Base-by-base conservation (phyloP, 2,113 vertebrate species). In the Tychaedon coryphoeus region DNA sequence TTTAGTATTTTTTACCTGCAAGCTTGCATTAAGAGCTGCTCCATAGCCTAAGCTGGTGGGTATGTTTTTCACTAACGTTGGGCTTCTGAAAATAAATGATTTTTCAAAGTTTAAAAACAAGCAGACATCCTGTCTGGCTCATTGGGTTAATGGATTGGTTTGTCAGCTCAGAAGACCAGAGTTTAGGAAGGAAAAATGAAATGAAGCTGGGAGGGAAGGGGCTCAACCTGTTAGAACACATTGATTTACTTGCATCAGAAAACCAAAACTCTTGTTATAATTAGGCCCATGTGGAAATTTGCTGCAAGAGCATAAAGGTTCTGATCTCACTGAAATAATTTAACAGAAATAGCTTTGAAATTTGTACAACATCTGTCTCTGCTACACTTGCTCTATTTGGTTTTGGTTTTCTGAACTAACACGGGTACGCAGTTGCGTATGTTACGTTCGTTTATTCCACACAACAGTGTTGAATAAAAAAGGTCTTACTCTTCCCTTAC, bases 1-100 rank as follows among this genome's bases (percentile, higher is more conserved):
- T 75, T 76, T 40, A 72, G 64, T 36, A 81, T 56, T 72, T 94
- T 93, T 98, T 99, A 99, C 99, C 99, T 99, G 99, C 98, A 99
- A 98, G 97, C 99, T 99, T 96, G 99, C 99, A 88, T 99, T 99
- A 95, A 99, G 99, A 97, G 99, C 99, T 94, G 98, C 99, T 98
- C 99, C 99, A 72, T 99, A 99, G 91, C 99, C 99, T 90, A 99
- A 99, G 98, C 99, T 99, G 96, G 98, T 99, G 70, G 99, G 99
- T 97, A 99, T 98, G 96, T 99, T 99, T 98, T 99, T 99, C 96
- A 99, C 99, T 98, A 99, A 98, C 76, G 99, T 99, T 88, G 99
- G 99, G 91, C 99, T 99, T 97, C 99, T 99, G 97, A 96, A 97
- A 98, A 97, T 61, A 96, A 98, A 97, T 0, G 62, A 95, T 95